Evolutionary conservation across 2,113 vertebrate species (phyloP).

Genomic region (Calidris pygmaea): DNA sequence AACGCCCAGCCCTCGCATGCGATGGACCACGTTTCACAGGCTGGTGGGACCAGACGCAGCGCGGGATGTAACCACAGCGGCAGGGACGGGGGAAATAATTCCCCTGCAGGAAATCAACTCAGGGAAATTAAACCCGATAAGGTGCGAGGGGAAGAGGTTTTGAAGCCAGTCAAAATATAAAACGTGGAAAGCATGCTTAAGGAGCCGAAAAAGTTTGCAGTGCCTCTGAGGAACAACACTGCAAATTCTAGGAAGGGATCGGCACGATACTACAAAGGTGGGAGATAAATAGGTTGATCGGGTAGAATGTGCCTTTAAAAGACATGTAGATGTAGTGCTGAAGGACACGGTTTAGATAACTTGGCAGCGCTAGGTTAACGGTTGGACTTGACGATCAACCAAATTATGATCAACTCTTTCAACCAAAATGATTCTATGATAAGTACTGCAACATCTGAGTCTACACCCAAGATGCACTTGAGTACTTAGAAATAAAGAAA

Average conservation of each 20-base stretch:
- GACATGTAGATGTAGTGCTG: too few relatives aligned
- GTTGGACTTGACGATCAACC: too few relatives aligned
- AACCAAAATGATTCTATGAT: too few relatives aligned
- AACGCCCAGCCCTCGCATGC: not conserved
- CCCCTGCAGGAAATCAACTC: not conserved
- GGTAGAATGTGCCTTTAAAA: not conserved
- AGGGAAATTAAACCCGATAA: not conserved
- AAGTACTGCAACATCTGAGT: not conserved
- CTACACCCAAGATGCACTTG: not conserved
- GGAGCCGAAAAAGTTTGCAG: not conserved
- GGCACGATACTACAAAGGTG: not conserved
- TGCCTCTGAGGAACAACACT: not conserved
- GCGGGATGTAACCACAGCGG: not conserved
- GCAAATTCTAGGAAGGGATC: not conserved
- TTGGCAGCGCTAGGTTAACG: too few relatives aligned
- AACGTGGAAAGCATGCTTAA: not conserved
- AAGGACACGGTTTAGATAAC: too few relatives aligned
- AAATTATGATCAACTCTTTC: too few relatives aligned
- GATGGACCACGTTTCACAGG: not conserved
- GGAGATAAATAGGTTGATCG: not conserved
- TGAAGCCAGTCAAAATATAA: not conserved
- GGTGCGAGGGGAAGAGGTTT: not conserved
- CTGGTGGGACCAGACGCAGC: not conserved
- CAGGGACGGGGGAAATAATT: not conserved
- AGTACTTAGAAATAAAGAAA: not conserved